These are phyloP conservation scores for Parazoanthus darwini DNA, from an alignment of 92 coral and sea anemone genomes.

Conservation along the genomic window DNA sequence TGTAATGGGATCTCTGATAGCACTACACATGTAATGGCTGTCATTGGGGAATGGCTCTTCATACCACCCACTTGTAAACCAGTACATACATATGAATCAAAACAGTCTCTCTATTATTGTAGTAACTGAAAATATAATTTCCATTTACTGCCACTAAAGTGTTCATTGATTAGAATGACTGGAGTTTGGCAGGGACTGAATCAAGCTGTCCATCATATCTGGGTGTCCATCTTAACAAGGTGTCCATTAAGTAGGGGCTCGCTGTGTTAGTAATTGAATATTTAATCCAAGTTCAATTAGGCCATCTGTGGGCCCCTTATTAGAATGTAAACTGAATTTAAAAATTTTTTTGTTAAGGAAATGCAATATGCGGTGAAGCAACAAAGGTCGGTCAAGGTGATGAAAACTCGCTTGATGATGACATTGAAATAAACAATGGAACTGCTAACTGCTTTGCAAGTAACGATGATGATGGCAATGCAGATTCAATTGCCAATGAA, in stretches of 20 bases:
- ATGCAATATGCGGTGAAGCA: constrained; percentile 47
- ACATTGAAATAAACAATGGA: constrained; percentile 70
- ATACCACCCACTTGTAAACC: no score
- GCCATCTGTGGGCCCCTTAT: no score
- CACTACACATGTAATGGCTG: neutral
- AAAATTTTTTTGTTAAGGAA: constrained; percentile 38
- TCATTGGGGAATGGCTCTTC: no score
- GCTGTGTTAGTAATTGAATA: no score
- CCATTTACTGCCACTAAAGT: neutral
- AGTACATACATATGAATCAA: no score
- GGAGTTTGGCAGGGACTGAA: no score
- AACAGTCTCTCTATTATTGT: no score
- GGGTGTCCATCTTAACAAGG: neutral
- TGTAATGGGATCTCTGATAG: neutral
- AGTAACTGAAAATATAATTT: no score
- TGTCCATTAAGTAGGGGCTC: no score
- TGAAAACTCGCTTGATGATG: constrained; percentile 39
- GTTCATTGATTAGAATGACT: no score
- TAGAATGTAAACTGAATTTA: neutral
- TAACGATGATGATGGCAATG: constrained; percentile 70
- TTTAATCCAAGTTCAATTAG: no score
- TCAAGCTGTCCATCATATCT: no score
- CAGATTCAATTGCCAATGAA: constrained; percentile 42
- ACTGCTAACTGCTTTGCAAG: constrained; percentile 74
- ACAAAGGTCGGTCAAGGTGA: neutral